These are phyloP conservation scores for Pseudobourletiella spinata DNA, from an alignment of 1,140 invertebrate species.

Conservation along the genomic window DNA sequence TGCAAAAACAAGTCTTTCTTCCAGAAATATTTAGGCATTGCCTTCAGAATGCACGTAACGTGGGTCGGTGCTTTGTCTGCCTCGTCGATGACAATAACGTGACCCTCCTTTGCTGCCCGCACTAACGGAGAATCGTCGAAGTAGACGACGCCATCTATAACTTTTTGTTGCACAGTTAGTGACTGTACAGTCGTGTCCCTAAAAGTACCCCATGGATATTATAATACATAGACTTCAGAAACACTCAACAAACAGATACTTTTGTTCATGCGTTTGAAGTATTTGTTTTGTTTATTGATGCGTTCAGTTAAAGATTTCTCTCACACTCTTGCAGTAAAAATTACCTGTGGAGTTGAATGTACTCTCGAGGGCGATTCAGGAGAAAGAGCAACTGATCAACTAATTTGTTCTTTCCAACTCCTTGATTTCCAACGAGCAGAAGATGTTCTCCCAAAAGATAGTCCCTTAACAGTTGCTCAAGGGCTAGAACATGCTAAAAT, in stretches of 20 bases:
- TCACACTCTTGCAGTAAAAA: no score
- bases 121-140: conserved; percentile 93
- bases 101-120: conserved; percentile 76
- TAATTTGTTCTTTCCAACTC: conserved; percentile 90
- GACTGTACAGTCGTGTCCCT: conserved; percentile 94
- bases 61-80: conserved; percentile 67
- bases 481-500: conserved; percentile 63
- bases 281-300: no score
- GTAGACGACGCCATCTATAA: conserved; percentile 69
- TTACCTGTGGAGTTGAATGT: conserved; percentile 82
- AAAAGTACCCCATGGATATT: conserved; percentile 18
- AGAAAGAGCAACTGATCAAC: conserved; percentile 81
- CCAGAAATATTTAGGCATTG: no score
- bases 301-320: no score
- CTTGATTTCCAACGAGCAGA: conserved; percentile 88
- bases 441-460: conserved; percentile 85
- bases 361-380: conserved; percentile 82
- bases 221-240: background rate
- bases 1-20: no score
- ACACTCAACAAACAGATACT: no score
- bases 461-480: conserved; percentile 83
- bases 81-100: conserved; percentile 89
- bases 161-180: conserved; percentile 73
- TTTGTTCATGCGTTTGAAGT: no score
- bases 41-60: conserved; percentile 89